These are phyloP conservation scores for Propithecus coquereli DNA, from an alignment of 2,113 vertebrate genomes.

Conservation along the genomic window DNA sequence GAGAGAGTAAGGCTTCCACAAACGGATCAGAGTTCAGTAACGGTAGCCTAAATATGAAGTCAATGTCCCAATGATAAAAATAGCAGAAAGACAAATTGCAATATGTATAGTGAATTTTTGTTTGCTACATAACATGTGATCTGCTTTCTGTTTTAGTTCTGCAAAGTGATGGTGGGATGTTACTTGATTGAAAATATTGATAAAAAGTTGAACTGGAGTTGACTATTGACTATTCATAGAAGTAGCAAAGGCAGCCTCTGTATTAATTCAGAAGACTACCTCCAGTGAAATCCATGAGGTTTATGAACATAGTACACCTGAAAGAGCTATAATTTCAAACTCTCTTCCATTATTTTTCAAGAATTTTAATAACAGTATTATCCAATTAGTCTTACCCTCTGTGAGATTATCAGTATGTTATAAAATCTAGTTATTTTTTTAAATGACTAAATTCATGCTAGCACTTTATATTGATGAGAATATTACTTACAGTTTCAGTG, in stretches of 20 bases:
- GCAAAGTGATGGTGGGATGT: background rate
- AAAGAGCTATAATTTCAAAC: background rate
- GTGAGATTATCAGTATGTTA: background rate
- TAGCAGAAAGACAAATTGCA: fast-evolving
- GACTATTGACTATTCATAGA: background rate
- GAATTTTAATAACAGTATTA: background rate
- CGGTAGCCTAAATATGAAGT: background rate
- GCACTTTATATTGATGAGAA: background rate
- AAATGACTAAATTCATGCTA: background rate
- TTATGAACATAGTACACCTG: background rate
- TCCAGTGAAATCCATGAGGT: background rate
- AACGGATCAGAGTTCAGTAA: background rate
- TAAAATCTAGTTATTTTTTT: background rate
- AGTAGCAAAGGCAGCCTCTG: background rate
- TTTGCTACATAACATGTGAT: background rate
- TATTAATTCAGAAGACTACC: background rate
- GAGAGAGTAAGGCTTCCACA: background rate
- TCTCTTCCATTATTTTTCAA: background rate
- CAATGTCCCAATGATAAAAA: background rate
- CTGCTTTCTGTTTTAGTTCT: background rate
- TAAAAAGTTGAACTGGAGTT: background rate
- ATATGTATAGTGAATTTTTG: background rate
- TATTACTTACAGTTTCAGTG: background rate
- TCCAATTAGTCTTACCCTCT: background rate
- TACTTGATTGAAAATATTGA: background rate